A percentile compares a stretch with the other conserved stretches of the same genome.
Conservation (phyloP, 1,140 invertebrate species). For the Chrysoperla carnea region DNA sequence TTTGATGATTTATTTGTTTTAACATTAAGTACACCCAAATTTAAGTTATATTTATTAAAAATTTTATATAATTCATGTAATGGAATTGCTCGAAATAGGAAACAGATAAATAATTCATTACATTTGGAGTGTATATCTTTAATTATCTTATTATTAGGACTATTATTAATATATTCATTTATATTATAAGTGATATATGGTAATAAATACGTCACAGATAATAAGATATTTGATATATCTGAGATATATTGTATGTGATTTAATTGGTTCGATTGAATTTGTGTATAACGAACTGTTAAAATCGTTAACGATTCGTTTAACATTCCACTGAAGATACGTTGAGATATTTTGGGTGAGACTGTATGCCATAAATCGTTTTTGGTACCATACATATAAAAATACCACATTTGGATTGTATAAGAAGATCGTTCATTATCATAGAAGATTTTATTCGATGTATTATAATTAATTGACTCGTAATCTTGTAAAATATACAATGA, state of each 20-base stretch:
- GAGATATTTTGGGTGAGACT: constrained; percentile 62
- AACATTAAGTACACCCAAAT: neutral
- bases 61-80: constrained; percentile 56
- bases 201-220: constrained; percentile 47
- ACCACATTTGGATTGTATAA: constrained; percentile 68
- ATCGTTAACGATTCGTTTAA: constrained; percentile 63
- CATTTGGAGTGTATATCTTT: constrained; percentile 64
- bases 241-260: constrained; percentile 35
- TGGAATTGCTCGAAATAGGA: constrained; percentile 49
- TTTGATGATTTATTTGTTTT: constrained; percentile 9
- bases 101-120: constrained; percentile 47
- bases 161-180: constrained; percentile 29
- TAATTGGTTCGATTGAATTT: constrained; percentile 25
- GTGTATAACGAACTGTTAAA: constrained; percentile 50
- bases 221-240: constrained; percentile 53
- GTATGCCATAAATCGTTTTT: constrained; percentile 60
- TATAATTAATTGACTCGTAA: constrained; percentile 51
- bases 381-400: constrained; percentile 69
- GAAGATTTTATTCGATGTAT: constrained; percentile 26
- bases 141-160: constrained; percentile 38
- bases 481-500: constrained; percentile 63
- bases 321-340: constrained; percentile 60
- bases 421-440: constrained; percentile 53
- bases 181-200: constrained; percentile 41
- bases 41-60: constrained; percentile 3